Evolutionary conservation across 2,888 invertebrate genomes (phyloP).

Genomic region (Lithophane socia): DNA sequence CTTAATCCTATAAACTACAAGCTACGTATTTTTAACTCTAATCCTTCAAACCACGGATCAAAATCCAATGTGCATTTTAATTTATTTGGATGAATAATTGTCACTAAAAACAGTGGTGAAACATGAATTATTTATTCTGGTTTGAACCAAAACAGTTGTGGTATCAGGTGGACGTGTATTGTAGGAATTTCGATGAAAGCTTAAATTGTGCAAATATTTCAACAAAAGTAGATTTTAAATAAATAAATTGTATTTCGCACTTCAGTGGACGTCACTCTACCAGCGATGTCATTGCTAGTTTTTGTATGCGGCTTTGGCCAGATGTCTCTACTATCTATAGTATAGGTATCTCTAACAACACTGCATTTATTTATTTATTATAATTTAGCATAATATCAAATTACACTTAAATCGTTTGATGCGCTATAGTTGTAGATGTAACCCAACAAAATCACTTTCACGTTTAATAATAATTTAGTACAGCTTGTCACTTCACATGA

Average conservation of each 20-base stretch:
- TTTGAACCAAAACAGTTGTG: slow-evolving; percentile 43
- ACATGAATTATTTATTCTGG: slow-evolving; percentile 52
- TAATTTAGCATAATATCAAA: background rate
- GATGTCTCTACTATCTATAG: background rate
- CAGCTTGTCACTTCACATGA: slow-evolving; percentile 17
- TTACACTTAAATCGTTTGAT: background rate
- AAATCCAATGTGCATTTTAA: slow-evolving; percentile 32
- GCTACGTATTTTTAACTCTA: slow-evolving; percentile 22
- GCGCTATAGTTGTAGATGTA: background rate
- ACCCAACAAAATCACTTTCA: background rate
- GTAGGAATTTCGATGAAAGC: slow-evolving; percentile 3
- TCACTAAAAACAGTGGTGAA: slow-evolving; percentile 31
- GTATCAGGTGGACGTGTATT: slow-evolving; percentile 16
- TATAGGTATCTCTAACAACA: background rate
- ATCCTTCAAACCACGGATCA: slow-evolving; percentile 14
- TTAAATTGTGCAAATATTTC: slow-evolving; percentile 32
- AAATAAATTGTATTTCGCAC: slow-evolving; percentile 6
- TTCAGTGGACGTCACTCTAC: background rate
- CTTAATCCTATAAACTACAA: slow-evolving; percentile 20
- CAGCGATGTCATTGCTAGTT: background rate
- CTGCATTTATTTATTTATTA: too few relatives aligned
- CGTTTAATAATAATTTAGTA: background rate
- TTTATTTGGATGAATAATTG: slow-evolving; percentile 26
- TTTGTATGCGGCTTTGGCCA: background rate
- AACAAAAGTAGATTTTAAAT: slow-evolving; percentile 9